Base-by-base conservation (phyloP, 2,888 invertebrate genomes). In the Hartigia nigra region DNA sequence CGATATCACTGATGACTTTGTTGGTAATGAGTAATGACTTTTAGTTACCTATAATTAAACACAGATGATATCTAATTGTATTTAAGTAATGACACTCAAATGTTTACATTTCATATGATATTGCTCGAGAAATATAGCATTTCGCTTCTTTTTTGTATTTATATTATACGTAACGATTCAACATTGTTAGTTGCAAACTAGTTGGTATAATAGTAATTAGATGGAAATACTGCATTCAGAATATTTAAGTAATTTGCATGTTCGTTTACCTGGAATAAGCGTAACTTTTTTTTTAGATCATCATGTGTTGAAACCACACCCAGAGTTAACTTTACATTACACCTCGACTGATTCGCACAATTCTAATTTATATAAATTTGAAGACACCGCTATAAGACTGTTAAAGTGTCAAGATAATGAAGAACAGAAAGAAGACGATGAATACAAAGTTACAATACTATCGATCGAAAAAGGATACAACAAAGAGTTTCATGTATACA, bases 401-500 rank as follows among this genome's bases (percentile, higher is more conserved):
- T 78, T 84, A 12, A 78, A 81, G 23, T 69, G 75, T 3, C 55
- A 55, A 1, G 77, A 81, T 69, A 81, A 81, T 72, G 81, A 84
- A 23, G 75, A 78, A 3, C 31, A 74, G 3, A 69, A 79, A 4
- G 37, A 36, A 23, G 82, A 84, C 31, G 69, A 70, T 32, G 31
- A 36, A 3, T 79, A 81, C 76, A 79, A 76, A 74, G 80, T 84
- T 4, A 84, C 81, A 14, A 83, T 87, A 69, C 70, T 86, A 37
- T 86, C 81, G 36, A 80, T 84, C n/a, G 87, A 86, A 81, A 86
- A 84, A 37, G 86, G 86, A 36, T 86, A 86, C 75, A 88, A 88
- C 78, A 86, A 84, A 35, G 86, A 87, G 36, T 87, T 83, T 80
- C 84, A 86, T 31, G 75, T 83, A n/a, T 88, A 87, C 81, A 83